Conservation (phyloP, 2,888 invertebrate genomes). For the Kryphioiulus occultus region DNA sequence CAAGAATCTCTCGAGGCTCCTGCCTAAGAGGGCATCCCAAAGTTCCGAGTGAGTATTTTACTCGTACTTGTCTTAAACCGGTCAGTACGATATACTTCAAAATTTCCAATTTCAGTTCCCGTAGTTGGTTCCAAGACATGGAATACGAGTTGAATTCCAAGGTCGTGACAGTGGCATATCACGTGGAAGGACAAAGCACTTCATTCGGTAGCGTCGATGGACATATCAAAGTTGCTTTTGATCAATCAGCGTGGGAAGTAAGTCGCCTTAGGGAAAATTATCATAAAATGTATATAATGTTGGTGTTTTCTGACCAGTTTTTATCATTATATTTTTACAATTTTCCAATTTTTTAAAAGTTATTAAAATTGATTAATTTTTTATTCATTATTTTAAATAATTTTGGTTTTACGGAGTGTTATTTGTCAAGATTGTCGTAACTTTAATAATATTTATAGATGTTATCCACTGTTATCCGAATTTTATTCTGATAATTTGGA, state of each 20-base stretch:
- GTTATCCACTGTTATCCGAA: too few species aligned
- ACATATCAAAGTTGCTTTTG: constrained; percentile 28
- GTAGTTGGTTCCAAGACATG: constrained; percentile 54
- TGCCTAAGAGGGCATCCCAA: constrained; percentile 47
- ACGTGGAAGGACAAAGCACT: constrained; percentile 50
- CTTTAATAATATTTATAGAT: too few species aligned
- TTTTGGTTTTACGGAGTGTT: too few species aligned
- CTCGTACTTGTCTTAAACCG: too few species aligned
- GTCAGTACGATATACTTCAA: not conserved
- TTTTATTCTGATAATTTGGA: too few species aligned
- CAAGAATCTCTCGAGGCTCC: constrained; percentile 44
- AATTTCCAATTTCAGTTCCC: not conserved
- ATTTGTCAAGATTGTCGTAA: too few species aligned
- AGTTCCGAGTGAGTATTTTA: constrained; percentile 48
- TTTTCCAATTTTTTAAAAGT: not conserved
- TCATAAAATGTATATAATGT: too few species aligned
- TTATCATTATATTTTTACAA: not conserved
- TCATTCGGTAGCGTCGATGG: not conserved
- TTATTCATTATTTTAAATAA: too few species aligned
- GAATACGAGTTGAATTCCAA: constrained; percentile 56
- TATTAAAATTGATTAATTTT: too few species aligned
- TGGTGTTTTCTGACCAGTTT: not conserved
- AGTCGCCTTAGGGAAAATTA: not conserved
- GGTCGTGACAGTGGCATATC: constrained; percentile 55
- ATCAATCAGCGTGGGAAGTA: constrained; percentile 44